Base-by-base conservation (phyloP, 2,888 invertebrate species). In the Agrochola macilenta region DNA sequence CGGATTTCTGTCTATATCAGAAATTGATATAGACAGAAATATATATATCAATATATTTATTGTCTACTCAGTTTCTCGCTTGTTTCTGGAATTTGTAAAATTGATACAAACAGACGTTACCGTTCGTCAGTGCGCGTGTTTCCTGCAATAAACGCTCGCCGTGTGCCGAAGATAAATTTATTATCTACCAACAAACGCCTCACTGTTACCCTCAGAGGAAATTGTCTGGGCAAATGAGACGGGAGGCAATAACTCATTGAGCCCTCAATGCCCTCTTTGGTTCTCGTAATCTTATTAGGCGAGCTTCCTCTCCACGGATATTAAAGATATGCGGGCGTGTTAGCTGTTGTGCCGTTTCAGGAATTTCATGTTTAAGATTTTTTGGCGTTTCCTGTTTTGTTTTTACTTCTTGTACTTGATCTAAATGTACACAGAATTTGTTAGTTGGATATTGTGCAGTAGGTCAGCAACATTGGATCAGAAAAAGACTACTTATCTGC, bases 171-270 rank as follows among this genome's bases (percentile, higher is more conserved):
- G 92, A 92, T 94, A 93, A 94, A 95, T 94, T 93, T 94, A 94
- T 93, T 92, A 93, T 91, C 91, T 88, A 85, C 84, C 84, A 89
- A 95, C 94, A 95, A 94, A 92, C 92, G 88, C 90, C 90, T 86
- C 93, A 90, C 92, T 95, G 95, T 95, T 91, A 91, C 89, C 90
- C 91, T 89, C 90, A 90, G 91, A 95, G 96, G 96, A 96, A 96
- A 96, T 96, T 94, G 95, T 95, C 92, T 93, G 92, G 91, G 91
- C 92, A 93, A 95, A 95, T 94, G 95, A 94, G 93, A 90, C 93
- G 92, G 92, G 91, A 91, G 91, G 93, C 91, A 91, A 94, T 96
- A 96, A 94, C 91, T 95, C 94, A 94, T 92, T 91, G 91, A 74
- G 87, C 90, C 90, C 91, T 93, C 93, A 93, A 93, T 93, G 93